Evolutionary conservation across 2,113 vertebrate species (phyloP).

Genomic region (Verasper variegatus): DNA sequence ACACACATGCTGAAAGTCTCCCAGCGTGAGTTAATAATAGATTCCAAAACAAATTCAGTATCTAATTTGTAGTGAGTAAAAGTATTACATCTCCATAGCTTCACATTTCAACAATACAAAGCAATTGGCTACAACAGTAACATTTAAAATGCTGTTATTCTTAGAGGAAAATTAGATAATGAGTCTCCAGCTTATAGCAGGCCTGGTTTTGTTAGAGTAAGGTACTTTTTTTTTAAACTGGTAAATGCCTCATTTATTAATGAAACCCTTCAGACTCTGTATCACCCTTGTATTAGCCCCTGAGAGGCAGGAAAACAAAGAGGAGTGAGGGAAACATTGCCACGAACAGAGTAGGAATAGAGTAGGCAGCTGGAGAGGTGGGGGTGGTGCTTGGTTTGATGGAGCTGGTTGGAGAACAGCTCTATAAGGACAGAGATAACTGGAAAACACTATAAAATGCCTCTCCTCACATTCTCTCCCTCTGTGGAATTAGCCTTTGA

Average conservation of each 20-base stretch:
- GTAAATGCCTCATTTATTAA: constrained; percentile 43
- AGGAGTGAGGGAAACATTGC: constrained; percentile 49
- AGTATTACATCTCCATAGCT: background rate
- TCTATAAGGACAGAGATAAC: constrained; percentile 74
- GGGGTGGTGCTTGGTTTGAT: constrained; percentile 69
- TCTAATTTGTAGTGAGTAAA: background rate
- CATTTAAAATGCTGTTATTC: constrained; percentile 11
- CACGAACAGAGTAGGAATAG: constrained; percentile 43
- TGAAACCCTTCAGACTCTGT: constrained; percentile 37
- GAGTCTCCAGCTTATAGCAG: background rate
- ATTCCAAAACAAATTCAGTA: constrained; percentile 1
- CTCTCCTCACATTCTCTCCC: constrained; percentile 70
- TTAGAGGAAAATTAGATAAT: background rate
- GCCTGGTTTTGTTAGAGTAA: constrained; percentile 13
- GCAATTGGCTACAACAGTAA: background rate
- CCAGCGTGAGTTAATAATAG: constrained; percentile 1
- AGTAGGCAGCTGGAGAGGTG: constrained; percentile 61
- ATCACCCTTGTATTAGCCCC: constrained; percentile 1
- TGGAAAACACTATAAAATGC: constrained; percentile 76
- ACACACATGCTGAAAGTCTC: background rate
- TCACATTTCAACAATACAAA: constrained; percentile 13
- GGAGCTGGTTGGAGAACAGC: constrained; percentile 66
- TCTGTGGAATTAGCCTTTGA: constrained; percentile 76
- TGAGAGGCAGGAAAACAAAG: constrained; percentile 52
- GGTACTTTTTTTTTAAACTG: constrained; percentile 8